Conservation (phyloP, 37 sponge, comb jelly and placozoan genomes). For the Spongilla lacustris region DNA sequence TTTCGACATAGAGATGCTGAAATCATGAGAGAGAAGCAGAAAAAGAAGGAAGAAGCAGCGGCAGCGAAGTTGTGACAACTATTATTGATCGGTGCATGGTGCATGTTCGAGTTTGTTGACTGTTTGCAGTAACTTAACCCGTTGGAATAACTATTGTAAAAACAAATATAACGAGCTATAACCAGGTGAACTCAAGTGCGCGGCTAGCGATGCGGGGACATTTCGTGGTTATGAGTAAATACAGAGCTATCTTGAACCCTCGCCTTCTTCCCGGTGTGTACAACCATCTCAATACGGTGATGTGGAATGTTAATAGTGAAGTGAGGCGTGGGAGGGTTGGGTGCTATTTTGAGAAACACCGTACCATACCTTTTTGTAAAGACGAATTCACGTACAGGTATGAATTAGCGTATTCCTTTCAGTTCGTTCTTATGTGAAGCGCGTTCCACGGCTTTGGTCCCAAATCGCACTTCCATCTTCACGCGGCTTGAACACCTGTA, state of each 20-base stretch:
- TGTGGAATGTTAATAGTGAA: neutral
- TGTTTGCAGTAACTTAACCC: conserved; percentile 3
- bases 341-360: neutral
- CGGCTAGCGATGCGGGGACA: neutral
- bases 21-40: conserved; percentile 90
- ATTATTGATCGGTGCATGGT: neutral
- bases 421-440: neutral
- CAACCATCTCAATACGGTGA: neutral
- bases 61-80: conserved; percentile 11
- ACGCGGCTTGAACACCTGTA: neutral
- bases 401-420: neutral
- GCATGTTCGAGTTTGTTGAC: neutral
- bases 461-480: neutral
- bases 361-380: neutral
- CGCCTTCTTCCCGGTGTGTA: neutral
- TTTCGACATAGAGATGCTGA: conserved; percentile 72
- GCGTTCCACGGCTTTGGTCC: neutral
- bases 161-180: neutral
- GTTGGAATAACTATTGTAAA: neutral
- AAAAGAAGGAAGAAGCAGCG: conserved; percentile 56
- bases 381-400: neutral
- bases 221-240: neutral
- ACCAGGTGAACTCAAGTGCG: neutral
- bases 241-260: neutral
- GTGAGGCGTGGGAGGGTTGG: neutral